Conservation (phyloP, 2,888 invertebrate species). For the Sphaerophoria taeniata region DNA sequence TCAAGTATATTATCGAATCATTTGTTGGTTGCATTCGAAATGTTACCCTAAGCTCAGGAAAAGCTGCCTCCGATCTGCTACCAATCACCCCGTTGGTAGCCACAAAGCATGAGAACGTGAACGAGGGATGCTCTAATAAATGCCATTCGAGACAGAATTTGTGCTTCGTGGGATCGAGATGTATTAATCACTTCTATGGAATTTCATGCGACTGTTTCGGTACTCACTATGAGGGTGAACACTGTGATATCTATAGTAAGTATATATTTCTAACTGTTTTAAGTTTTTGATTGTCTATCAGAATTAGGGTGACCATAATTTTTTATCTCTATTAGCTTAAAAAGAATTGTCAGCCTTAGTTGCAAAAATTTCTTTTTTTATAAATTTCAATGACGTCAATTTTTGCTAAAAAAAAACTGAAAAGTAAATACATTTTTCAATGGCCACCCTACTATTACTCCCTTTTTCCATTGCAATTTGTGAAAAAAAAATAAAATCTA, state of each 20-base stretch:
- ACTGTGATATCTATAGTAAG: constrained; percentile 95
- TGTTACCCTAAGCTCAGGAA: constrained; percentile 92
- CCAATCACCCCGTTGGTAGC: constrained; percentile 93
- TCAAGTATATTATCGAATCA: constrained; percentile 96
- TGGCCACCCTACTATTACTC: neutral
- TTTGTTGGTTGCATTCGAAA: constrained; percentile 96
- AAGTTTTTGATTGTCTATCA: neutral
- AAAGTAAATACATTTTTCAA: too few species aligned
- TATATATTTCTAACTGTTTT: constrained; percentile 69
- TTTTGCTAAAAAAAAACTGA: too few species aligned
- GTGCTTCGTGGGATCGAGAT: constrained; percentile 93
- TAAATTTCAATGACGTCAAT: too few species aligned
- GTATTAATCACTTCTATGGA: constrained; percentile 95
- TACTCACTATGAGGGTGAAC: constrained; percentile 94
- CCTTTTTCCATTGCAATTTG: neutral
- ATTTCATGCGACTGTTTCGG: constrained; percentile 97
- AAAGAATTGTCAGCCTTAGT: neutral
- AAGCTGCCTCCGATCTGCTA: constrained; percentile 91
- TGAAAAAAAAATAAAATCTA: constrained; percentile 24
- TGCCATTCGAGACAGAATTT: constrained; percentile 92
- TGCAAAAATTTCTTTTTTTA: too few species aligned
- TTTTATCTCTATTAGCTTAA: neutral
- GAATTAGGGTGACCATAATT: neutral
- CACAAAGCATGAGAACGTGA: constrained; percentile 94
- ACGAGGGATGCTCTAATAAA: constrained; percentile 94